Base-by-base conservation (phyloP, 2,113 vertebrate species). In the Gymnobelideus leadbeateri region DNA sequence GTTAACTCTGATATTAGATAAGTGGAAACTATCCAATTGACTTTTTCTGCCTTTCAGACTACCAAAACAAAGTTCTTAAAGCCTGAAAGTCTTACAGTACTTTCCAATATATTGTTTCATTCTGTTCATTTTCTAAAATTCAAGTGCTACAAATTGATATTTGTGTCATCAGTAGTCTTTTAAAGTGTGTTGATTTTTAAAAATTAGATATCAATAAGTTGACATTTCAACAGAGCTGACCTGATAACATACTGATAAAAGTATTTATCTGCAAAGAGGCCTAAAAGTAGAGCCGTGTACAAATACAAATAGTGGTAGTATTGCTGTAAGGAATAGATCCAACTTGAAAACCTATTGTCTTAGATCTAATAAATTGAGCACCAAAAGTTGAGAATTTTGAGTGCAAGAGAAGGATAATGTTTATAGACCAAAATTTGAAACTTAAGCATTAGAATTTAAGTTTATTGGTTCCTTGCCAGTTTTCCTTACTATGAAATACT, bases 401-500 rank as follows among this genome's bases (percentile, higher is more conserved):
- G 43, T 84, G n/a, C n/a, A 61, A 94, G n/a, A 28, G 37, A 51
- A 31, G 28, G n/a, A 91, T 46, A 26, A 31, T 93, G 49, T 89
- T 37, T 19, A 16, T 51, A 84, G 54, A 92, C 28, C 26, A 47
- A 95, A 93, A 92, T 77, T 51, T 94, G 93, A 55, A 25, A 2
- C 23, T 92, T 94, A 94, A 94, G 89, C 92, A 46, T 24, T 92
- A 49, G 31, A 68, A 68, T 84, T 43, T 43, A 43, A 43, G n/a
- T 84, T 61, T 92, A 95, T 96, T 93, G 16, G 92, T 93, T 95
- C n/a, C 95, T 90, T 97, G 97, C 97, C 91, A 98, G 96, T 96
- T 98, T 97, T 98, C 96, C 97, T 97, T 97, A 95, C 95, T 68
- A 37, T 91, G 94, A 95, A 96, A 96, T 98, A 96, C 97, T 97